phyloP scores from a whole-genome alignment of 1,140 invertebrate genomes.

The Ditylenchus dipsaci region DNA sequence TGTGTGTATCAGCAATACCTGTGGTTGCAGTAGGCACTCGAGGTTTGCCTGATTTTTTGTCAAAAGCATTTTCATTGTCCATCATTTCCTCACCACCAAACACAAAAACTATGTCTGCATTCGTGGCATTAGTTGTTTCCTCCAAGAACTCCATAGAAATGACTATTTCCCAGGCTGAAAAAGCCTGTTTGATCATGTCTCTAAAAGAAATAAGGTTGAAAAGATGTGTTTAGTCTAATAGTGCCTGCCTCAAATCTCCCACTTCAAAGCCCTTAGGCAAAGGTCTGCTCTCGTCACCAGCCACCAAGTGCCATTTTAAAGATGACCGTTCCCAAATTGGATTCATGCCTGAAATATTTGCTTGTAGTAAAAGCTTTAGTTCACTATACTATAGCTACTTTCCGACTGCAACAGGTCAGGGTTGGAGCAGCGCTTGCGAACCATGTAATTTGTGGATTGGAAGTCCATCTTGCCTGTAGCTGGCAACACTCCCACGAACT shows the following conservation, averaged over 20 bases:
- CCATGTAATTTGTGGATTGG: slow-evolving; percentile 18
- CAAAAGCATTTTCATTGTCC: slow-evolving; percentile 13
- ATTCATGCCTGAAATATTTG: not conserved
- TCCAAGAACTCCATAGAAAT: slow-evolving; percentile 37
- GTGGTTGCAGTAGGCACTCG: too few species aligned
- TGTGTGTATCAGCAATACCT: too few species aligned
- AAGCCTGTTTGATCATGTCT: slow-evolving; percentile 38
- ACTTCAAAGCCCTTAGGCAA: slow-evolving; percentile 4
- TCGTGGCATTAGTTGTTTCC: slow-evolving; percentile 15
- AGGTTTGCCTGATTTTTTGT: not conserved
- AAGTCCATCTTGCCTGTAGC: slow-evolving; percentile 23
- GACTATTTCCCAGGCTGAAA: slow-evolving; percentile 40
- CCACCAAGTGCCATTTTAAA: slow-evolving; percentile 14
- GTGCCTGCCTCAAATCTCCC: slow-evolving; percentile 8
- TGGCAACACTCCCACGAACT: slow-evolving; percentile 24
- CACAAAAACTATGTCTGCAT: slow-evolving; percentile 34
- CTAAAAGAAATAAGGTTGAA: slow-evolving; percentile 25
- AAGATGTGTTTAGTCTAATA: not conserved
- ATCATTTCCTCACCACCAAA: slow-evolving; percentile 5
- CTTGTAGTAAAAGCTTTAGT: not conserved
- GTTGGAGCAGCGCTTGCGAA: slow-evolving; percentile 35
- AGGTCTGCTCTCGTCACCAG: not conserved
- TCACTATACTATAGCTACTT: slow-evolving; percentile 5
- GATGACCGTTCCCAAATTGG: slow-evolving; percentile 21
- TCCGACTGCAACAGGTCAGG: not conserved